phyloP scores from a whole-genome alignment of 2,113 vertebrate species.

The Lophochroa leadbeateri region DNA sequence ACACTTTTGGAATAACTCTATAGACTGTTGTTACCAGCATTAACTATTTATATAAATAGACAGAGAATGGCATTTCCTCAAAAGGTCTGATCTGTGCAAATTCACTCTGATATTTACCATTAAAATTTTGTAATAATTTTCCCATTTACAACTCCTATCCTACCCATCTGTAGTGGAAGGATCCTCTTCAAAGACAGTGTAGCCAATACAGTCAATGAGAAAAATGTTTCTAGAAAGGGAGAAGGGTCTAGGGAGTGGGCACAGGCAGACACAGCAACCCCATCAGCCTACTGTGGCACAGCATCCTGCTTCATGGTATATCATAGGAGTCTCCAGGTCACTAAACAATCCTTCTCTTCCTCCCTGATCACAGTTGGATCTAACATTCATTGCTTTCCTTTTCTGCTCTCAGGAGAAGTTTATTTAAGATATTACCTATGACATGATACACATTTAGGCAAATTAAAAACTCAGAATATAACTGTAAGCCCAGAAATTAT shows the following conservation, averaged over 20 bases:
- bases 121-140: not conserved
- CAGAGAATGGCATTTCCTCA: not conserved
- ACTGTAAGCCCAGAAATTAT: not conserved
- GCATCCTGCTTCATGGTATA: not conserved
- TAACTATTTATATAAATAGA: not conserved
- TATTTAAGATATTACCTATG: not conserved
- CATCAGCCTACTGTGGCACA: not conserved
- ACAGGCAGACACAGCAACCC: not conserved
- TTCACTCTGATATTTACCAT: not conserved
- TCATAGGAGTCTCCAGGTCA: not conserved
- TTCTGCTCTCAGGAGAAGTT: not conserved
- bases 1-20: not conserved
- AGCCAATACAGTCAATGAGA: not conserved
- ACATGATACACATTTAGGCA: not conserved
- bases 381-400: not conserved
- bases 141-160: not conserved
- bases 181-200: not conserved
- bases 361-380: not conserved
- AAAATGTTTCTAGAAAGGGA: not conserved
- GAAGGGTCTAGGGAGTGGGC: not conserved
- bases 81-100: not conserved
- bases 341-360: not conserved
- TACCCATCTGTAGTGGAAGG: not conserved
- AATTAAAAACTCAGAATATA: not conserved
- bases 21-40: not conserved